Evolutionary conservation across 64 coral and sea anemone species (phyloP).

Genomic region (Pachyseris speciosa): DNA sequence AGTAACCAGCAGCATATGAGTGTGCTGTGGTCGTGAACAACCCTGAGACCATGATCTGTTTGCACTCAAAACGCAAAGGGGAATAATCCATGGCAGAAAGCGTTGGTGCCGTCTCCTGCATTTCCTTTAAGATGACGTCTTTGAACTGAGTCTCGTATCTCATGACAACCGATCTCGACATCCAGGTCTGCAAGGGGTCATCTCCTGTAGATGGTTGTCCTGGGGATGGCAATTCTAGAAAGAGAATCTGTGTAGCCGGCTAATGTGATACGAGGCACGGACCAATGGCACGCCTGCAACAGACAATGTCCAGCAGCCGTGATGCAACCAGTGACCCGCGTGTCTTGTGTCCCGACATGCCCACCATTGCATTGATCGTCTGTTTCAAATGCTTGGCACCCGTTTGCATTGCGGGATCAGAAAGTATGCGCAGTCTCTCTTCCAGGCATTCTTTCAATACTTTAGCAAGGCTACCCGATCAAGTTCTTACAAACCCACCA

Average conservation of each 20-base stretch:
- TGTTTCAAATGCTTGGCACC: not conserved
- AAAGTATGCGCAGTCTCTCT: not conserved
- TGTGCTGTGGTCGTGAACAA: not conserved
- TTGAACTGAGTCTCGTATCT: not conserved
- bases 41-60: not conserved
- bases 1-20: not conserved
- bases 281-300: not conserved
- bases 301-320: not conserved
- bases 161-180: not conserved
- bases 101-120: not conserved
- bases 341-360: not conserved
- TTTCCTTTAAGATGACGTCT: not conserved
- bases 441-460: not conserved
- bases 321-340: not conserved
- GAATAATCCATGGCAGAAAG: too few relatives aligned
- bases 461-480: not conserved
- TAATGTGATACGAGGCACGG: not conserved
- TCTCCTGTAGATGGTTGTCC: not conserved
- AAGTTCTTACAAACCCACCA: not conserved
- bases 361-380: not conserved
- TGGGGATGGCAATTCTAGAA: not conserved
- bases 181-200: not conserved
- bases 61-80: not conserved
- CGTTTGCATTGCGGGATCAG: not conserved
- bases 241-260: not conserved